Evolutionary conservation across 2,888 invertebrate species (phyloP), one percentile per base, ranked within the genome.

Genomic region (Clivina fossor): DNA sequence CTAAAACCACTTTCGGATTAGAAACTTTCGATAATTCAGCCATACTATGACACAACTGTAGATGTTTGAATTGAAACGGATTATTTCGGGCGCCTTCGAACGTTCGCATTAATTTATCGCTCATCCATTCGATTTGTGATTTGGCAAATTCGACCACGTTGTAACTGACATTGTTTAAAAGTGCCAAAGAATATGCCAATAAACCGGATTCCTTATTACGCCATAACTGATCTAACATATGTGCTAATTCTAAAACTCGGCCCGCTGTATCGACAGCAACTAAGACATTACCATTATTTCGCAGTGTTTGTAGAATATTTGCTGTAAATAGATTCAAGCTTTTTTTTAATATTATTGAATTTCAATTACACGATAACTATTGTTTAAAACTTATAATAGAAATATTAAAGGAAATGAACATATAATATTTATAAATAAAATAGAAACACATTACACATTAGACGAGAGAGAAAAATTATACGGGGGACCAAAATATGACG

Each of bases 41-140:
- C 59, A 96, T 81, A 56, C 89, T 92, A 73, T 99, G 98, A 67
- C 97, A 97, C 4, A 98, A 78, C 65, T 95, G 93, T 44, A 99
- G 77, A 74, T 97, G 92, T 60, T 91, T 90, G 60, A 98, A 90
- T 50, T 93, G 93, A 72, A 97, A 98, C 0, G 98, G 98, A 78
- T 96, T 97, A 66, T 90, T 91, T 53, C 94, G 81, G 0, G 90
- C 90, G 0, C 90, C 91, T 71, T 93, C 93, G 69, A 93, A 93
- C 48, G 88, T 88, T 58, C 93, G 85, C 80, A 97, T 94, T 33
- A 99, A 77, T 69, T 97, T 98, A 69, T 99, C 98, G 69, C 95
- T 95, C 99, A 99, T 99, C 99, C 98, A 99, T 76, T 99, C 99
- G 63, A 99, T 95, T 81, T 90, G 95, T 0, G 95, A 95, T 73